These are phyloP conservation scores for Antidorcas marsupialis DNA, from an alignment of 2,113 vertebrate genomes.

Conservation along the genomic window DNA sequence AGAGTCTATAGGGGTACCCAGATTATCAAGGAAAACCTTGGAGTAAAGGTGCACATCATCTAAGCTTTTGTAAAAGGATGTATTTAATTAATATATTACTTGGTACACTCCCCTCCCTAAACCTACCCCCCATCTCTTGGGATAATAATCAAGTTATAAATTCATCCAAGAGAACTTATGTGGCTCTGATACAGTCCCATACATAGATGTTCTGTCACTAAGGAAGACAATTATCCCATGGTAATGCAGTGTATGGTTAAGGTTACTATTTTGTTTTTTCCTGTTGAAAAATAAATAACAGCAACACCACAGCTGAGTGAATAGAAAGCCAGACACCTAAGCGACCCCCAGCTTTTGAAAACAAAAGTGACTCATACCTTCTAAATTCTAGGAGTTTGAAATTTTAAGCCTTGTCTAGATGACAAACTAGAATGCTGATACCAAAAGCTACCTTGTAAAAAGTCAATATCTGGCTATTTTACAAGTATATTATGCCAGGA, in stretches of 20 bases:
- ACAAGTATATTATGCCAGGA: not conserved
- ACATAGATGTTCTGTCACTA: constrained; percentile 23
- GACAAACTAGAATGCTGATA: constrained; percentile 3
- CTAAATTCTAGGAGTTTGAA: not conserved
- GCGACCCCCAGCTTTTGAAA: not conserved
- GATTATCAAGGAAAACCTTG: constrained; percentile 66
- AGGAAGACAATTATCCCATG: constrained; percentile 5
- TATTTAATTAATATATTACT: constrained; percentile 77
- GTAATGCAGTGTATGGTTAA: constrained; percentile 16
- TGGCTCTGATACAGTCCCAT: constrained; percentile 39
- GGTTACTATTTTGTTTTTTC: not conserved
- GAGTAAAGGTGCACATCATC: constrained; percentile 49
- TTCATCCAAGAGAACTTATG: constrained; percentile 46
- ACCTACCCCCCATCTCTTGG: not conserved
- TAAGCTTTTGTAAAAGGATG: constrained; percentile 57
- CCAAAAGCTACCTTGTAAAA: constrained; percentile 17
- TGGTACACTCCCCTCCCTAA: constrained; percentile 49
- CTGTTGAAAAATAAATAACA: not conserved
- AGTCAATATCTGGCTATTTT: constrained; percentile 16
- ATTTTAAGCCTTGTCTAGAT: not conserved
- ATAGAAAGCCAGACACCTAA: not conserved
- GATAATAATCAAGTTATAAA: constrained; percentile 67
- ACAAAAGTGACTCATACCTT: not conserved
- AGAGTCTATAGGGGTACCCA: constrained; percentile 39
- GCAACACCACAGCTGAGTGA: constrained; percentile 6